Evolutionary conservation across 2,888 invertebrate species (phyloP).

Genomic region (Gerris lacustris): DNA sequence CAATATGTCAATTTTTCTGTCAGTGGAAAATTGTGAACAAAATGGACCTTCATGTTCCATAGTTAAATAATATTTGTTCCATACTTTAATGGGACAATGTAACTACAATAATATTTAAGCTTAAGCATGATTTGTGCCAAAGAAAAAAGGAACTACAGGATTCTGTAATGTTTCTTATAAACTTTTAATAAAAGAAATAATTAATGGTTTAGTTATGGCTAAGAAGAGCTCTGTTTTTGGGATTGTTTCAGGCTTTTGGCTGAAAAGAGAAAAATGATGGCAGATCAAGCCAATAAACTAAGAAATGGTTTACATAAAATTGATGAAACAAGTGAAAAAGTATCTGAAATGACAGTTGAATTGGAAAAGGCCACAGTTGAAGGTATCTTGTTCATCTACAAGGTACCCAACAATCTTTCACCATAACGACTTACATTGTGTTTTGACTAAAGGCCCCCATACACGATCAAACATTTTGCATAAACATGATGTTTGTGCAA

Average conservation of each 20-base stretch:
- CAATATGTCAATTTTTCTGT: not conserved
- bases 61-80: not conserved
- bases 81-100: not conserved
- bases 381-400: slow-evolving; percentile 27
- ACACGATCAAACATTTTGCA: no score
- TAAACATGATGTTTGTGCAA: no score
- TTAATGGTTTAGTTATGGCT: no score
- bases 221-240: no score
- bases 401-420: not conserved
- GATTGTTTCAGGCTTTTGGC: slow-evolving; percentile 48
- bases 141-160: no score
- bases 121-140: no score
- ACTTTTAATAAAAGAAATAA: no score
- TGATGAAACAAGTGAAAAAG: slow-evolving; percentile 69
- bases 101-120: no score
- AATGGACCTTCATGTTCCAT: not conserved
- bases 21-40: not conserved
- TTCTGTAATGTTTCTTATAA: no score
- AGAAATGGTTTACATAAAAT: slow-evolving; percentile 74
- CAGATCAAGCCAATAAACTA: slow-evolving; percentile 63
- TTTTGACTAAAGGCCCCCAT: no score
- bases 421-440: not conserved
- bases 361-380: slow-evolving; percentile 59
- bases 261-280: slow-evolving; percentile 56
- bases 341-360: slow-evolving; percentile 72